Percentiles rank a stretch among this genome's conserved stretches.
These are phyloP conservation scores for Heterodera schachtii DNA, from an alignment of 1,140 invertebrate genomes.

Conservation along the genomic window DNA sequence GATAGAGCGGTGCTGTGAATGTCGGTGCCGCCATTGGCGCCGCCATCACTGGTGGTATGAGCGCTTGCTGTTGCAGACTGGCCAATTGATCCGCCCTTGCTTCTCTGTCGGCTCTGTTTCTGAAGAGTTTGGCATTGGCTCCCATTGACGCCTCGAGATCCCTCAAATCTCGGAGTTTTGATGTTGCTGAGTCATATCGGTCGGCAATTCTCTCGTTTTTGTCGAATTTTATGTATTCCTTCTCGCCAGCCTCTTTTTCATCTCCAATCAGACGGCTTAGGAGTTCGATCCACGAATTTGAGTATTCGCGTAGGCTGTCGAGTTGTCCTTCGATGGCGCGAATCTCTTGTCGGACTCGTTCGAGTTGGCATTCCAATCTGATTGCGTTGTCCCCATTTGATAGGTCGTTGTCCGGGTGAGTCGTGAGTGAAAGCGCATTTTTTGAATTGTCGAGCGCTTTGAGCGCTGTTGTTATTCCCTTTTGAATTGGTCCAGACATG, in stretches of 20 bases:
- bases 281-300: background rate
- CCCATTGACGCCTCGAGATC: background rate
- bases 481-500: too few relatives aligned
- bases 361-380: too few relatives aligned
- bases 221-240: constrained; percentile 2
- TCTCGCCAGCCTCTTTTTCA: background rate
- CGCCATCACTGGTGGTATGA: too few relatives aligned
- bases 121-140: background rate
- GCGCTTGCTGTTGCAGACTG: background rate
- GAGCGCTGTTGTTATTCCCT: too few relatives aligned
- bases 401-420: too few relatives aligned
- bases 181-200: background rate
- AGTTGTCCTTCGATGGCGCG: too few relatives aligned
- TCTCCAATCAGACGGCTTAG: background rate
- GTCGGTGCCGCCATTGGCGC: background rate
- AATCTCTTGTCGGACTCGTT: too few relatives aligned
- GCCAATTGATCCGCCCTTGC: background rate
- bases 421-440: too few relatives aligned
- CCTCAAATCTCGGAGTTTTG: background rate
- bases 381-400: too few relatives aligned
- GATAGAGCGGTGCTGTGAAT: background rate
- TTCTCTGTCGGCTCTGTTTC: background rate
- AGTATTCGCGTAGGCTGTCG: too few relatives aligned
- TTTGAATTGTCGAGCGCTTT: too few relatives aligned
- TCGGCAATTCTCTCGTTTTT: background rate